Conservation (phyloP, 2,797 vertebrate species). For the Acanthiza pusilla region DNA sequence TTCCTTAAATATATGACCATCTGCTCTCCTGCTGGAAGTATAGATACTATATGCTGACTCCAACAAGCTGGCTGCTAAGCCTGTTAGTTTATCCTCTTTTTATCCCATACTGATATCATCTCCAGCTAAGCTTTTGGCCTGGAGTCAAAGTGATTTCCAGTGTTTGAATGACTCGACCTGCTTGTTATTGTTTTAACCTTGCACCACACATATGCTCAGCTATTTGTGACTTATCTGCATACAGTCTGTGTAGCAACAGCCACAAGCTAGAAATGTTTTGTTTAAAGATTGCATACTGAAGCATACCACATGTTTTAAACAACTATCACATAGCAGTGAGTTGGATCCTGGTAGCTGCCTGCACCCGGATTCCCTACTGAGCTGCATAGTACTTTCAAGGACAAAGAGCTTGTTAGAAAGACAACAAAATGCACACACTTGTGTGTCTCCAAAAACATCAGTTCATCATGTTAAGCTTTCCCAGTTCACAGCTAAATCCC, state of each 20-base stretch:
- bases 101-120: constrained; percentile 55
- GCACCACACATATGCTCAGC: constrained; percentile 30
- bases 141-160: constrained; percentile 51
- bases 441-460: not conserved
- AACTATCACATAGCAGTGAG: not conserved
- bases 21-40: constrained; percentile 56
- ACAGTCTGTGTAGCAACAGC: constrained; percentile 1
- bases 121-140: constrained; percentile 58
- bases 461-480: not conserved
- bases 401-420: not conserved
- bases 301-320: not conserved
- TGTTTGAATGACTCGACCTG: constrained; percentile 48
- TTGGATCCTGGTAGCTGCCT: not conserved
- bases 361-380: not conserved
- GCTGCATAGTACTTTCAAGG: not conserved
- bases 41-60: constrained; percentile 56
- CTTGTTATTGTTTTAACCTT: constrained; percentile 59
- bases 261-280: not conserved
- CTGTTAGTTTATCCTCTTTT: constrained; percentile 60
- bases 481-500: not conserved
- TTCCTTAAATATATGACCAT: constrained; percentile 65
- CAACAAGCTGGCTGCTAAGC: constrained; percentile 55
- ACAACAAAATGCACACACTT: not conserved
- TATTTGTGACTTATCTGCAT: constrained; percentile 44
- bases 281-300: constrained; percentile 19